These are phyloP conservation scores for Cuniculus paca DNA, from an alignment of 2,797 vertebrate species.

Conservation along the genomic window DNA sequence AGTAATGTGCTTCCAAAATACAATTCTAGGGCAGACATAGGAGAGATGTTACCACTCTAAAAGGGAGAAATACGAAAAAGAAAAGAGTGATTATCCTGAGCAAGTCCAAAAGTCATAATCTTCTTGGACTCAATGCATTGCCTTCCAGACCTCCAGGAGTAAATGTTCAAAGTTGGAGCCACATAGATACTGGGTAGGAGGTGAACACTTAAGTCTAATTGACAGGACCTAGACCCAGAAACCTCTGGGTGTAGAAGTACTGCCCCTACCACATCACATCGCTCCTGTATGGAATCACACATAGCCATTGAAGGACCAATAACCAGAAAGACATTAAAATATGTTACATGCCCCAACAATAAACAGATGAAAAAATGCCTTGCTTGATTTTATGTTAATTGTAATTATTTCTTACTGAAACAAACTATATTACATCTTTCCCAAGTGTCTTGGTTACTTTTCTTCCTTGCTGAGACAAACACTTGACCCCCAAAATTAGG, in stretches of 20 bases:
- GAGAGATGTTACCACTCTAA: background rate
- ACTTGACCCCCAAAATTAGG: no score
- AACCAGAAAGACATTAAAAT: background rate
- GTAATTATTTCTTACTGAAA: background rate
- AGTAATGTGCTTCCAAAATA: background rate
- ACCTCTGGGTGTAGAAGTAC: rapidly evolving
- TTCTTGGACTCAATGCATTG: background rate
- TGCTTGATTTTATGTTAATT: background rate
- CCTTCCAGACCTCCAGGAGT: rapidly evolving
- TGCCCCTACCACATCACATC: rapidly evolving
- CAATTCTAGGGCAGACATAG: no score
- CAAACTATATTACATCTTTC: background rate
- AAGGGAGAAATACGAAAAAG: background rate
- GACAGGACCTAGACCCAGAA: background rate
- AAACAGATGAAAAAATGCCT: background rate
- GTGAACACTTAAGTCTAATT: background rate
- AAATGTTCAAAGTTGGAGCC: background rate
- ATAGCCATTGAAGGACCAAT: background rate
- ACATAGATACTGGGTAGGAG: background rate
- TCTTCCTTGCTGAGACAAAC: no score
- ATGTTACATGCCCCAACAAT: background rate
- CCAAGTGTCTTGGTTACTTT: no score
- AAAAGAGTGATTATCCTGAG: background rate
- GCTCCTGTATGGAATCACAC: background rate
- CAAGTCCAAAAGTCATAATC: background rate